Percentiles rank a stretch among this genome's conserved stretches.
These are phyloP conservation scores for Sylvia borin DNA, from an alignment of 2,797 vertebrate species.

Conservation along the genomic window DNA sequence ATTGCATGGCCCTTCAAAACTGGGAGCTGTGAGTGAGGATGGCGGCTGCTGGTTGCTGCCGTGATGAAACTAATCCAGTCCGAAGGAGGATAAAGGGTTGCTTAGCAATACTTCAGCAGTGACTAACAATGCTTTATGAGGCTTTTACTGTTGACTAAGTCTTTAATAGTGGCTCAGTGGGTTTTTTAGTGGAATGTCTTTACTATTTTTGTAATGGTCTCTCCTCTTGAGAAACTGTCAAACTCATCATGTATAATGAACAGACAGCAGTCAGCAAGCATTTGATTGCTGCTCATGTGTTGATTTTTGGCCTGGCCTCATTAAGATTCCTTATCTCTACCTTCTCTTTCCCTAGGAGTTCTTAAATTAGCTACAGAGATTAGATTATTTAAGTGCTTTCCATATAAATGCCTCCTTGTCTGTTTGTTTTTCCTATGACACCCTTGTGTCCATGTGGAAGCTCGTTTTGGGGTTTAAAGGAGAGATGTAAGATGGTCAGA, in stretches of 20 bases:
- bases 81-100: constrained; percentile 61
- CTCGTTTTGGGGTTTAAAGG: not conserved
- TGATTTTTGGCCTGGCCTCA: constrained; percentile 58
- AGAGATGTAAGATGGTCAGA: not conserved
- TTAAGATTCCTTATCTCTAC: constrained; percentile 64
- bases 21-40: not conserved
- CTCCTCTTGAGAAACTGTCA: constrained; percentile 60
- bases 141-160: constrained; percentile 39
- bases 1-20: not conserved
- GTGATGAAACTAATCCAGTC: constrained; percentile 44
- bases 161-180: constrained; percentile 50
- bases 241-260: constrained; percentile 50
- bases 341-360: constrained; percentile 45
- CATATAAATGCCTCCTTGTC: not conserved
- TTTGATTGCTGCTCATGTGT: constrained; percentile 46
- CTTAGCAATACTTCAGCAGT: constrained; percentile 58
- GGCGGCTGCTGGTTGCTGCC: not conserved
- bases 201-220: constrained; percentile 29
- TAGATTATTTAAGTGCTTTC: constrained; percentile 62
- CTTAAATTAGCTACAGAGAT: constrained; percentile 56
- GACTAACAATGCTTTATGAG: constrained; percentile 58
- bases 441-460: not conserved
- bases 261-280: constrained; percentile 34
- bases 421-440: not conserved
- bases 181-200: constrained; percentile 33